phyloP scores from a whole-genome alignment of 2,888 invertebrate genomes.

The Cerastis rubricosa region DNA sequence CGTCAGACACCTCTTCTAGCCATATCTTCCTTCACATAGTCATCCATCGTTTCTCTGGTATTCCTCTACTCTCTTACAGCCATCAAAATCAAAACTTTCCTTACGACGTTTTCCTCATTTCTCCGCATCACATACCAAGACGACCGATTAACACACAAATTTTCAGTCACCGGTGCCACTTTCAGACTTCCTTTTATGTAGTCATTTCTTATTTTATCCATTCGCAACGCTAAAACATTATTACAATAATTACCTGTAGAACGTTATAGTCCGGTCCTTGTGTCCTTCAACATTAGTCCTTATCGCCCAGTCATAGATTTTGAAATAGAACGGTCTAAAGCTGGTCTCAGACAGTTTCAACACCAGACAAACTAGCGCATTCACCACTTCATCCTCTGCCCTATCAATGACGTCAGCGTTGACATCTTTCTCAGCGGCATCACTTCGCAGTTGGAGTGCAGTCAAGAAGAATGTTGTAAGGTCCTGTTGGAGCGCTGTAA shows the following conservation, averaged over 20 bases:
- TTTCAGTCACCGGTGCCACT: too few relatives aligned
- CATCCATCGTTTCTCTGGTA: too few relatives aligned
- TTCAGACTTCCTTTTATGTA: too few relatives aligned
- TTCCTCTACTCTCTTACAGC: too few relatives aligned
- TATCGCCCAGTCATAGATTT: conserved; percentile 97
- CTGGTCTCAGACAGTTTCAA: conserved; percentile 97
- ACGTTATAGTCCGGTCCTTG: conserved; percentile 94
- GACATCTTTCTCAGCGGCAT: conserved; percentile 82
- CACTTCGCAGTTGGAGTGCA: conserved; percentile 92
- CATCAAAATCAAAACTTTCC: too few relatives aligned
- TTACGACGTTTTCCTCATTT: too few relatives aligned
- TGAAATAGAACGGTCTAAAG: conserved; percentile 97
- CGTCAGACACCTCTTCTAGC: too few relatives aligned
- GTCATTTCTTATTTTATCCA: too few relatives aligned
- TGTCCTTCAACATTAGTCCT: conserved; percentile 90
- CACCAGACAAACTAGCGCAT: conserved; percentile 95
- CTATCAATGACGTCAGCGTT: conserved; percentile 84
- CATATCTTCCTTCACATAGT: too few relatives aligned
- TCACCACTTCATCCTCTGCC: conserved; percentile 94
- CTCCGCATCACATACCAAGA: too few relatives aligned
- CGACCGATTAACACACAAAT: too few relatives aligned
- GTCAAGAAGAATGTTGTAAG: conserved; percentile 94
- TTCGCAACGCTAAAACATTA: too few relatives aligned
- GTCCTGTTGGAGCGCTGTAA: conserved; percentile 92
- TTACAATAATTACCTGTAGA: conserved; percentile 91